phyloP scores from a whole-genome alignment of 2,888 invertebrate species.

The Drosophila merina region DNA sequence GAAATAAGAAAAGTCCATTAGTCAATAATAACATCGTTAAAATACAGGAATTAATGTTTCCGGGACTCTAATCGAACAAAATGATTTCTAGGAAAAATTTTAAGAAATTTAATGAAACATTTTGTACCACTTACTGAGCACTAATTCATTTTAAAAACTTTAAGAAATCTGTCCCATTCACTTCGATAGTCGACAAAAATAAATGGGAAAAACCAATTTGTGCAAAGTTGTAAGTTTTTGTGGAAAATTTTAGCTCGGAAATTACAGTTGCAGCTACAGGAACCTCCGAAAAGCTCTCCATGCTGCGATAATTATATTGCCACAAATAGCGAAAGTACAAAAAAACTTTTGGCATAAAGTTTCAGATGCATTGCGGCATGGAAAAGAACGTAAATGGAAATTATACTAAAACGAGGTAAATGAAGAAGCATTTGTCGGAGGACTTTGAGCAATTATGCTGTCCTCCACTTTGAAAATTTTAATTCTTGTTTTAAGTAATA shows the following conservation, averaged over 20 bases:
- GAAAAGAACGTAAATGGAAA: conserved; percentile 6
- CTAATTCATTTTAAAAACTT: background rate
- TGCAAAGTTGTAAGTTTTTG: conserved; percentile 17
- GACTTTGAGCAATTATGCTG: background rate
- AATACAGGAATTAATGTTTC: background rate
- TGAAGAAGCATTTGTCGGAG: background rate
- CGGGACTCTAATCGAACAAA: background rate
- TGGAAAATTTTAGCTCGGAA: conserved; percentile 31
- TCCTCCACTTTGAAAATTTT: background rate
- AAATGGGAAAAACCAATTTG: background rate
- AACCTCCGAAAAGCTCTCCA: conserved; percentile 18
- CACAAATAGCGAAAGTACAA: conserved; percentile 25
- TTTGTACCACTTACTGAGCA: background rate
- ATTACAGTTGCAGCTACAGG: conserved; percentile 15
- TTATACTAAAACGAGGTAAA: background rate
- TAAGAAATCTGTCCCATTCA: background rate
- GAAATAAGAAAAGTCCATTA: background rate
- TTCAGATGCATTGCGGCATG: conserved; percentile 40
- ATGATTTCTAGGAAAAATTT: no score
- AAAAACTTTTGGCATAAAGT: conserved; percentile 20
- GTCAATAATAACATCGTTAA: background rate
- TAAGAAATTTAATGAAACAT: no score
- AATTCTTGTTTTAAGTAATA: background rate
- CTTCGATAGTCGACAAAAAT: background rate
- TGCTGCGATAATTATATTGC: conserved; percentile 36